Conservation (phyloP, 2,113 vertebrate genomes). For the Miniopterus natalensis region DNA sequence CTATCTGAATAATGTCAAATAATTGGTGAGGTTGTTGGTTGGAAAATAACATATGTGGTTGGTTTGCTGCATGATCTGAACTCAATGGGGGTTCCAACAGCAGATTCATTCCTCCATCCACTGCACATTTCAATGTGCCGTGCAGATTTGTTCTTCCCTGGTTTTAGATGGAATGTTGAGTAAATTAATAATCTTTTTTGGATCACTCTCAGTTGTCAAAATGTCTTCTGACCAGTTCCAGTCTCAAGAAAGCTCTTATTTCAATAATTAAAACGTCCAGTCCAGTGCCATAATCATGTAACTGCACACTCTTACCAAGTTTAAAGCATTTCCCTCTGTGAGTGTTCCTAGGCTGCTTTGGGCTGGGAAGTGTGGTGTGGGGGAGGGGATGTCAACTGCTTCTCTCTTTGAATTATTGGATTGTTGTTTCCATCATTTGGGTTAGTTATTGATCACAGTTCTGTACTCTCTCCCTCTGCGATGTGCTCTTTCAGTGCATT, state of each 20-base stretch:
- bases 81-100: not conserved
- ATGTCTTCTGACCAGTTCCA: not conserved
- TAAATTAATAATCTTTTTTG: not conserved
- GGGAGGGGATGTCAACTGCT: not conserved
- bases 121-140: not conserved
- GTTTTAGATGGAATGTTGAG: not conserved
- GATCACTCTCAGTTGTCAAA: conserved; percentile 4
- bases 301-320: not conserved
- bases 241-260: conserved; percentile 23
- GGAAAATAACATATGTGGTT: not conserved
- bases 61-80: not conserved
- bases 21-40: not conserved
- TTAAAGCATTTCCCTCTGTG: not conserved
- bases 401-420: not conserved
- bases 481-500: not conserved
- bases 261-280: not conserved
- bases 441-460: conserved; percentile 21
- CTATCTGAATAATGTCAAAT: conserved; percentile 57
- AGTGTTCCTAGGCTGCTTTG: not conserved
- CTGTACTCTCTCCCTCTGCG: not conserved
- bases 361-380: not conserved
- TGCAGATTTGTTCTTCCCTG: not conserved
- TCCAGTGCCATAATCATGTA: too few species aligned
- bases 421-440: not conserved
- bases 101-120: not conserved